phyloP scores from a whole-genome alignment of 2,113 vertebrate species.

The Cololabis saira region DNA sequence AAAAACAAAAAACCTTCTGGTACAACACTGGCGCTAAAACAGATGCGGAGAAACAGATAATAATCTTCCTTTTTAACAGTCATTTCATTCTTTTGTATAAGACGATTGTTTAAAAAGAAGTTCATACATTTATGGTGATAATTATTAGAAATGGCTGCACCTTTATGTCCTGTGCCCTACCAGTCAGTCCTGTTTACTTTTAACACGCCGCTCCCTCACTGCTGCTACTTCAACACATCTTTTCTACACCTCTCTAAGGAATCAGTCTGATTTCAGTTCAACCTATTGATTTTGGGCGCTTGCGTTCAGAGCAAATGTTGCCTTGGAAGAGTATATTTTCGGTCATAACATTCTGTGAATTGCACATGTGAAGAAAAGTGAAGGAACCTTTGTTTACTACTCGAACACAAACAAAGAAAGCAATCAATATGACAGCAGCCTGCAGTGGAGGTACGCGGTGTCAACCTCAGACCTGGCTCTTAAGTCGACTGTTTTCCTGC shows the following conservation, averaged over 20 bases:
- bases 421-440: constrained; percentile 35
- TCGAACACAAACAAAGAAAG: constrained; percentile 17
- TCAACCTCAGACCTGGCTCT: constrained; percentile 4
- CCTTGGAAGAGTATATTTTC: background rate
- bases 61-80: too few relatives aligned
- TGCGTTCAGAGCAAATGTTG: background rate
- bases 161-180: too few relatives aligned
- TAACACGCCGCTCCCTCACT: too few relatives aligned
- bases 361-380: background rate
- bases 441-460: constrained; percentile 1
- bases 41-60: too few relatives aligned
- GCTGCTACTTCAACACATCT: too few relatives aligned
- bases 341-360: constrained; percentile 9
- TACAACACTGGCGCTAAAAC: too few relatives aligned
- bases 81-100: too few relatives aligned
- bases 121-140: too few relatives aligned
- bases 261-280: background rate
- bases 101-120: too few relatives aligned
- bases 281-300: background rate
- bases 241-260: background rate
- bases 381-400: constrained; percentile 13
- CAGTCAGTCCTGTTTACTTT: too few relatives aligned
- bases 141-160: too few relatives aligned
- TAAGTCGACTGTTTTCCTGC: background rate
- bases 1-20: too few relatives aligned